Evolutionary conservation across 2,797 vertebrate species (phyloP).

Genomic region (Melanotaenia boesemani): DNA sequence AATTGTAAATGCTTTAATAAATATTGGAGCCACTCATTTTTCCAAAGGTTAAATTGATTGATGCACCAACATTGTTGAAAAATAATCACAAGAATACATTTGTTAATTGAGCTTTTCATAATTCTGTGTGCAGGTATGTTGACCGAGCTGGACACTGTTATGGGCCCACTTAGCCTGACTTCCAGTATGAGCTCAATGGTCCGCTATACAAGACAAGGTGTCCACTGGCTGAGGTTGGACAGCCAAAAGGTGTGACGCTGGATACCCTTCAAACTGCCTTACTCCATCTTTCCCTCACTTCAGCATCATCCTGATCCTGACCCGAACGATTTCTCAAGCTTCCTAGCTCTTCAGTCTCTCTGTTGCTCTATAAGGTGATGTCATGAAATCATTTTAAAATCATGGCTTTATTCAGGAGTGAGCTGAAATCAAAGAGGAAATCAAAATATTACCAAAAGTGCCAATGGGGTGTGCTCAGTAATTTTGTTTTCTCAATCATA

Average conservation of each 20-base stretch:
- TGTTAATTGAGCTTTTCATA: not conserved
- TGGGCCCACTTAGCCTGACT: slow-evolving; percentile 85
- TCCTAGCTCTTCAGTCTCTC: not conserved
- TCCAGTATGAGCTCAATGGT: slow-evolving; percentile 89
- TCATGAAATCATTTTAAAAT: slow-evolving; percentile 7
- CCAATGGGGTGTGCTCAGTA: slow-evolving; percentile 7
- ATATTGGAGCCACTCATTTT: not conserved
- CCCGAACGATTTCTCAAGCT: slow-evolving; percentile 14
- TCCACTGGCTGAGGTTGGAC: slow-evolving; percentile 90
- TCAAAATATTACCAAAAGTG: slow-evolving; percentile 31
- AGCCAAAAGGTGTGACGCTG: slow-evolving; percentile 75
- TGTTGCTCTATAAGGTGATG: not conserved
- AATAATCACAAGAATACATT: not conserved
- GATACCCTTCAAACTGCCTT: slow-evolving; percentile 13
- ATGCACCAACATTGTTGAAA: not conserved
- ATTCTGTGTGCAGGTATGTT: slow-evolving; percentile 85
- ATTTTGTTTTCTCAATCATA: not conserved
- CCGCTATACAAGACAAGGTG: slow-evolving; percentile 88
- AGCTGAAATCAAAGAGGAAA: slow-evolving; percentile 2
- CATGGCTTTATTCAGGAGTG: slow-evolving; percentile 4
- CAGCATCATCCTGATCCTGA: not conserved
- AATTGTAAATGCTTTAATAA: no score
- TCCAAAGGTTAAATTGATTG: not conserved
- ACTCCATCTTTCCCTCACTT: slow-evolving; percentile 8
- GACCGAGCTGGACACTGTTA: slow-evolving; percentile 83